Conservation (phyloP, 2,888 invertebrate genomes). For the Calameuta filiformis region DNA sequence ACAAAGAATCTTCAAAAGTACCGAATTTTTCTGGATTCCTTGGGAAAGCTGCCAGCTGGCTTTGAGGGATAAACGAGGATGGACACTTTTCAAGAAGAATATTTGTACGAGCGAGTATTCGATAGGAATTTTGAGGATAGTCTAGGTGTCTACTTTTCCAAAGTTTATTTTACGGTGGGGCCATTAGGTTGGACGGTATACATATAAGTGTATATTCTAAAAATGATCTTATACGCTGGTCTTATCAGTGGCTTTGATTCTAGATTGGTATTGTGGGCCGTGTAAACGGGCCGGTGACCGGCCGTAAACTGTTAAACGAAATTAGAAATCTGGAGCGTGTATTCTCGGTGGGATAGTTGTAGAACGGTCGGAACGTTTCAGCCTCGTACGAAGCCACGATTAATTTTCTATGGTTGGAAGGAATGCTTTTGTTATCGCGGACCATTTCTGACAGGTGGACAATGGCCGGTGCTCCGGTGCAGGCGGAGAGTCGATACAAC, state of each 20-base stretch:
- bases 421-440: not conserved
- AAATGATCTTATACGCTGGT: not conserved
- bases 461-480: not conserved
- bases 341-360: not conserved
- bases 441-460: not conserved
- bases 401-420: not conserved
- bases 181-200: not conserved
- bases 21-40: not conserved
- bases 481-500: not conserved
- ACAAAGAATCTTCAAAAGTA: not conserved
- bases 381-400: not conserved
- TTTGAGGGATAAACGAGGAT: not conserved
- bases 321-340: not conserved
- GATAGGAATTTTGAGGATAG: not conserved
- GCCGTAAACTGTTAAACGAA: not conserved
- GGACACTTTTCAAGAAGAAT: not conserved
- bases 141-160: not conserved
- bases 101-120: not conserved
- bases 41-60: not conserved
- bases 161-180: not conserved
- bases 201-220: not conserved
- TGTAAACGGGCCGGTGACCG: not conserved
- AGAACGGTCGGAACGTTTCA: not conserved
- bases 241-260: not conserved
- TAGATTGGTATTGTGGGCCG: not conserved